Evolutionary conservation across 2,797 vertebrate species (phyloP), one percentile per base, ranked within the genome.

Genomic region (Uromys caudimaculatus): DNA sequence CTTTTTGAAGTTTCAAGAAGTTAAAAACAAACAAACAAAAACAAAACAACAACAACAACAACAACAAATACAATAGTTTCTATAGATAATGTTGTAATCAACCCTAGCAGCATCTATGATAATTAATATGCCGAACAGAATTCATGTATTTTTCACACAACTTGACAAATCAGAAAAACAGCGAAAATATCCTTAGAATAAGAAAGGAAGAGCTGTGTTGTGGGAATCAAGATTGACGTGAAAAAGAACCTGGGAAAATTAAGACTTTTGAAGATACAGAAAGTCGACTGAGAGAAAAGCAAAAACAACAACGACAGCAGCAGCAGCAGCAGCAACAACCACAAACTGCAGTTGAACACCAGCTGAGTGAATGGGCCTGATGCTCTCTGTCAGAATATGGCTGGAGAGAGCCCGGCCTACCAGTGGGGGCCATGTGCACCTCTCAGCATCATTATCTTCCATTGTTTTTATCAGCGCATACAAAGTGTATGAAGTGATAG

Each of bases 401-500:
- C 69, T 89, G 54, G 27, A 60, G 8, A 35, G 4, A 13, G 41
- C 32, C 6, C 44, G 11, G 6, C 19, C 12, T n/a, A 52, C 12
- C 32, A 67, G 12, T 35, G 13, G 6, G 12, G 17, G 1, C 19
- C 50, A 16, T 24, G 3, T 16, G 21, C 44, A 0, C 16, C 17
- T 52, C 44, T 12, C 32, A 12, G 35, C 3, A n/a, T n/a, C 60
- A 69, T n/a, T 69, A 24, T 27, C 54, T 71, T 27, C n/a, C 41
- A 3, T 21, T 24, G 44, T 24, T 54, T 27, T 12, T 21, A 54
- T 71, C 38, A 23, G 4, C 35, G 9, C 13, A 21, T 32, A 44
- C 0, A 6, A 24, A 11, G 1, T 29, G 1, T 19, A 56, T 1
- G 11, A 56, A 73, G 4, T 27, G 9, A 44, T 56, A 17, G 4